phyloP scores from a whole-genome alignment of 23 tunicate species.

The Pegea sp. region DNA sequence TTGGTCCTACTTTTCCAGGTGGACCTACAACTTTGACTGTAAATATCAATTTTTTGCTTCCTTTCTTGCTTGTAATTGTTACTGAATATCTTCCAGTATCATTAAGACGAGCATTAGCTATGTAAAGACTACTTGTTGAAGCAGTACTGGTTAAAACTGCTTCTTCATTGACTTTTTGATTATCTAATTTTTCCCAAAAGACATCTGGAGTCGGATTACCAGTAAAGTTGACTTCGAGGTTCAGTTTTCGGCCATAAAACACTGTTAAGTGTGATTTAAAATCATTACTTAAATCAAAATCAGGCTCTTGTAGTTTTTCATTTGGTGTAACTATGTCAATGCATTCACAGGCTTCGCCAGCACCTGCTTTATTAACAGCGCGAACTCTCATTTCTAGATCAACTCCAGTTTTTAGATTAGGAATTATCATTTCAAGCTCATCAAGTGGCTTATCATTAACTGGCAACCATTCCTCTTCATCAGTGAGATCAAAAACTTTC shows the following conservation, averaged over 20 bases:
- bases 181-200: slow-evolving; percentile 61
- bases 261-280: slow-evolving; percentile 2
- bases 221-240: slow-evolving; percentile 38
- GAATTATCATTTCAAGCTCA: slow-evolving; percentile 9
- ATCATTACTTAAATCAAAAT: background rate
- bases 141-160: background rate
- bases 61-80: slow-evolving; percentile 55
- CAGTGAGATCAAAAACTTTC: slow-evolving; percentile 9
- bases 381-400: slow-evolving; percentile 73
- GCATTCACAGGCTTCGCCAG: slow-evolving; percentile 57
- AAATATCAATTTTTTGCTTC: slow-evolving; percentile 49
- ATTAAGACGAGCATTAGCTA: slow-evolving; percentile 2
- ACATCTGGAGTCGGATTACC: slow-evolving; percentile 58
- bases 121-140: background rate
- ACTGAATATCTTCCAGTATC: slow-evolving; percentile 82
- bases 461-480: slow-evolving; percentile 39
- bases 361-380: slow-evolving; percentile 73
- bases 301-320: background rate
- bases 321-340: slow-evolving; percentile 36
- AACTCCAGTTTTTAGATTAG: slow-evolving; percentile 24
- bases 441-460: slow-evolving; percentile 33
- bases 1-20: slow-evolving; percentile 64
- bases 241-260: slow-evolving; percentile 62
- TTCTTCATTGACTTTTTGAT: slow-evolving; percentile 1
- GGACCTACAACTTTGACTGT: slow-evolving; percentile 70